Evolutionary conservation across 2,888 invertebrate genomes (phyloP).

Genomic region (Machimus atricapillus): DNA sequence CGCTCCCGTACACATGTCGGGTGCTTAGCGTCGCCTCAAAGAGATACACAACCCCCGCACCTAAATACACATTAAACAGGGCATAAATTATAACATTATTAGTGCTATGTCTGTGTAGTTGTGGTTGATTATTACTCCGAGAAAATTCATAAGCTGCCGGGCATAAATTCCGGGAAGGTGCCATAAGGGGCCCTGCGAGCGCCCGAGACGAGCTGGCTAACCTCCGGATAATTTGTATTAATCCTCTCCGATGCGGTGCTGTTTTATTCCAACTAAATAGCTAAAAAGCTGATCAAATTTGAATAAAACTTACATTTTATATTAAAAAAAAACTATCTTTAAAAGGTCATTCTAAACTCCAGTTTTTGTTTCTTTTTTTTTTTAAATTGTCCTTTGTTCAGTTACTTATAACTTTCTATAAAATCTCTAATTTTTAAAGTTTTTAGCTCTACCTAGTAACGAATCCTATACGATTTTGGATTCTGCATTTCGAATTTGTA

Average conservation of each 20-base stretch:
- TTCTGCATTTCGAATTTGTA: too few relatives aligned
- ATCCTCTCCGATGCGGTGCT: neutral
- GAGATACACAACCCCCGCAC: slow-evolving; percentile 32
- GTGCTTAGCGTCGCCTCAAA: slow-evolving; percentile 39
- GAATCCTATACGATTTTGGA: too few relatives aligned
- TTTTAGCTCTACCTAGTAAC: too few relatives aligned
- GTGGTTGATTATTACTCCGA: slow-evolving; percentile 40
- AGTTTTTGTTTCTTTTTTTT: too few relatives aligned
- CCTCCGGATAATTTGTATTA: slow-evolving; percentile 21
- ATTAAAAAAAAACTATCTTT: too few relatives aligned
- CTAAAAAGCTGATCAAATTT: too few relatives aligned
- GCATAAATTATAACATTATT: slow-evolving; percentile 40
- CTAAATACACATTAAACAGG: slow-evolving; percentile 38
- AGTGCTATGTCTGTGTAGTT: slow-evolving; percentile 38
- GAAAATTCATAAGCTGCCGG: slow-evolving; percentile 37
- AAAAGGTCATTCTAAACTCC: too few relatives aligned
- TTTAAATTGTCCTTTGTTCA: too few relatives aligned
- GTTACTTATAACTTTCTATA: too few relatives aligned
- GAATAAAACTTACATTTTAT: too few relatives aligned
- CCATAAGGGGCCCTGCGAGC: slow-evolving; percentile 27
- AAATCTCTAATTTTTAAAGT: too few relatives aligned
- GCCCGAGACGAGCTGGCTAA: slow-evolving; percentile 21
- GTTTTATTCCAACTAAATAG: neutral
- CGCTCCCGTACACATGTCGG: slow-evolving; percentile 35
- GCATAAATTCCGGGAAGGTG: slow-evolving; percentile 35